Evolutionary conservation across 2,888 invertebrate genomes (phyloP), one percentile per base, ranked within the genome.

Genomic region (Erebia ligea): DNA sequence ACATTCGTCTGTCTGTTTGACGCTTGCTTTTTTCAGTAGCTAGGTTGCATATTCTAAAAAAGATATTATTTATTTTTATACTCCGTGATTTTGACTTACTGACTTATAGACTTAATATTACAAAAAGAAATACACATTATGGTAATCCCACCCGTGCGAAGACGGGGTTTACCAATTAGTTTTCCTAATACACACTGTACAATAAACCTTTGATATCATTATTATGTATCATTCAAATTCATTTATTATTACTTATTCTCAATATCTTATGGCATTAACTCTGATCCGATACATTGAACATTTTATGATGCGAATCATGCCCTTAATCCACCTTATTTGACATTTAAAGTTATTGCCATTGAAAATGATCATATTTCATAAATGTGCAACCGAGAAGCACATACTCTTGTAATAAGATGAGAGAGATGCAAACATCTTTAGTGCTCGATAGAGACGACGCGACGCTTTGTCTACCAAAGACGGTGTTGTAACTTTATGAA

Each of bases 261-360:
- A 50, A 17, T 63, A 69, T 58, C 69, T 19, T 40, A 50, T 69
- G 61, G 56, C 10, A 74, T 72, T 66, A 64, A 72, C 68, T 70
- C 62, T 52, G 67, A 65, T 69, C 64, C 56, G 62, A 72, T 66
- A 25, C 72, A 72, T 72, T 70, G 59, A 70, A 73, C 70, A 72
- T 73, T 78, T 80, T 80, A 73, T 77, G 73, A 73, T 76, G 69
- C 70, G 62, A 69, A 68, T 70, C 73, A 68, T 73, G 68, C 70
- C 72, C 58, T 77, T 74, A 77, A 79, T 80, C 78, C 82, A 86
- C 83, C 81, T 84, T 84, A 80, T 81, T 77, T 81, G 83, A 81
- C 84, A 86, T 86, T 87, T 82, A 77, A 78, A 76, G 52, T 72
- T 78, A 79, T 79, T 76, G 70, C 73, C 73, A 73, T 75, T 77